phyloP scores from a whole-genome alignment of 2,113 vertebrate genomes.

The Neotragus pygmaeus region DNA sequence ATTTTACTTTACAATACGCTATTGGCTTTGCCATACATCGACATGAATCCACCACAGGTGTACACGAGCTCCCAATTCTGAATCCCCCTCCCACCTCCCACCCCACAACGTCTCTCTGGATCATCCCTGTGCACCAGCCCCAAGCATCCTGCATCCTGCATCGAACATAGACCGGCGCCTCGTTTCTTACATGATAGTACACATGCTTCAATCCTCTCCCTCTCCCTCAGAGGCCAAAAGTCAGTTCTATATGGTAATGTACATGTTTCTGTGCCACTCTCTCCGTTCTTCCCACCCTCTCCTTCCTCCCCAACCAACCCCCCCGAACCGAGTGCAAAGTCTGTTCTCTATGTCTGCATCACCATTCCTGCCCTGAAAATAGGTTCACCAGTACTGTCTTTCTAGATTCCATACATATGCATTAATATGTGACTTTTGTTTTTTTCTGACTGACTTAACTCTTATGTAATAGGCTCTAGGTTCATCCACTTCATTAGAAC shows the following conservation, averaged over 20 bases:
- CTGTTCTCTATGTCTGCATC: background rate
- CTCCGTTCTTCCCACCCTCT: background rate
- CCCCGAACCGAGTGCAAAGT: background rate
- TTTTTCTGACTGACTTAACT: background rate
- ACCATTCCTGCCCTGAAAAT: background rate
- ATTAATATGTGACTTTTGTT: background rate
- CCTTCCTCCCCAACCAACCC: background rate
- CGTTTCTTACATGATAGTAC: too few relatives aligned
- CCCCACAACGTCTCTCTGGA: too few relatives aligned
- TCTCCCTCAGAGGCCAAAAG: too few relatives aligned
- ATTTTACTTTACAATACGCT: too few relatives aligned
- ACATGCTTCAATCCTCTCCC: too few relatives aligned
- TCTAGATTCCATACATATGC: background rate
- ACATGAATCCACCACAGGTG: too few relatives aligned
- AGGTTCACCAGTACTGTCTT: background rate
- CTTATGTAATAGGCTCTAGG: background rate
- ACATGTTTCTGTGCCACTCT: background rate
- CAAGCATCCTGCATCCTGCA: too few relatives aligned
- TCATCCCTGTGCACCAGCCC: too few relatives aligned
- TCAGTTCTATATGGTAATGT: background rate
- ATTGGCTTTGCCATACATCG: too few relatives aligned
- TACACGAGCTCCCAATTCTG: too few relatives aligned
- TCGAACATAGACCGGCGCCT: too few relatives aligned
- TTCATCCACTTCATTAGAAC: background rate
- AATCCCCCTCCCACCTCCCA: too few relatives aligned